Conservation (phyloP, 2,888 invertebrate genomes). For the Macrosiphum euphorbiae region DNA sequence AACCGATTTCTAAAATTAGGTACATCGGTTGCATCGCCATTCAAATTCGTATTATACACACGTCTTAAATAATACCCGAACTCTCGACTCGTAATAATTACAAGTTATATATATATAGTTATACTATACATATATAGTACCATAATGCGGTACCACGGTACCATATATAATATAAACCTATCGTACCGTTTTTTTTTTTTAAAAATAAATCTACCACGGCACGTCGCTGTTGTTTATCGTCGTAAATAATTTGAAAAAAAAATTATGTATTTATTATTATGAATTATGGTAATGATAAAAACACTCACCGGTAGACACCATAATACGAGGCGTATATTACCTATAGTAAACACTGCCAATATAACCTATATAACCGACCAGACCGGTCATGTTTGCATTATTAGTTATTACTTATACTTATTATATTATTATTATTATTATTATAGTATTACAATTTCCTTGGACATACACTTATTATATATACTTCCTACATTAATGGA, state of each 20-base stretch:
- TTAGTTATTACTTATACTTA: background rate
- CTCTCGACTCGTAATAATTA: background rate
- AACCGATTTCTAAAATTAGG: background rate
- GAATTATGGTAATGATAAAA: conserved; percentile 14
- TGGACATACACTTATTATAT: background rate
- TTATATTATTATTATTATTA: no score
- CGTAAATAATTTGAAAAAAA: background rate
- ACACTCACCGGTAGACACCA: background rate
- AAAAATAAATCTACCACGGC: background rate
- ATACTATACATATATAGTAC: background rate
- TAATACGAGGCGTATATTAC: background rate
- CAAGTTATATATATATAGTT: background rate
- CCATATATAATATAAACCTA: background rate
- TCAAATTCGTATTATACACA: background rate
- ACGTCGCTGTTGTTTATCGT: background rate
- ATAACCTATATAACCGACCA: conserved; percentile 40
- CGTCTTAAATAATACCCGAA: background rate
- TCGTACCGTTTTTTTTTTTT: no score
- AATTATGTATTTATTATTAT: background rate
- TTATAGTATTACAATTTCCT: conserved; percentile 15
- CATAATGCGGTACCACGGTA: no score
- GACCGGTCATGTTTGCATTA: conserved; percentile 20
- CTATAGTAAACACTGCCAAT: background rate
- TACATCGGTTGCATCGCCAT: background rate
- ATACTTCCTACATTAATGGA: background rate